Evolutionary conservation across 2,888 invertebrate genomes (phyloP).

Genomic region (Andrena trimmerana): DNA sequence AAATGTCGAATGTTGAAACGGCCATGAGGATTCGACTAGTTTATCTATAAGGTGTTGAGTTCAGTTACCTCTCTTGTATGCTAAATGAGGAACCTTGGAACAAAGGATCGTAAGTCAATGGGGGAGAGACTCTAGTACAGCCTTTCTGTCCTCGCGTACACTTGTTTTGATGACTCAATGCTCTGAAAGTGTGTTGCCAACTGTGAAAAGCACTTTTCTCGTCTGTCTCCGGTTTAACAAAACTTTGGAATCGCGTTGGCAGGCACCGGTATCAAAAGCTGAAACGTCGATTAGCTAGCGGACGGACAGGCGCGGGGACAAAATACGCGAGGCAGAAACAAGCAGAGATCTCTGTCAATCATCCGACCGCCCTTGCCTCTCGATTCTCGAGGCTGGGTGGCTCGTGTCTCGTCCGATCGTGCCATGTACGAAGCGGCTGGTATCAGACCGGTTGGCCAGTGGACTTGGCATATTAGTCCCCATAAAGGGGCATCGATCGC

Average conservation of each 20-base stretch:
- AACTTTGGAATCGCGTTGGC: neutral
- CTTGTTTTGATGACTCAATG: too few relatives aligned
- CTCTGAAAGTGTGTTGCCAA: too few relatives aligned
- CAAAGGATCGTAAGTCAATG: neutral
- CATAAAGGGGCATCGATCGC: constrained; percentile 69
- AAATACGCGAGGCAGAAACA: constrained; percentile 37
- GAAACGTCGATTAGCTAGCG: neutral
- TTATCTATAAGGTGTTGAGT: neutral
- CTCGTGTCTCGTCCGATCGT: constrained; percentile 35
- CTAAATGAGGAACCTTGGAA: too few relatives aligned
- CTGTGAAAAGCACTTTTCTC: too few relatives aligned
- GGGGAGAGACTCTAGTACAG: too few relatives aligned
- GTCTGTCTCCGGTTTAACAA: too few relatives aligned
- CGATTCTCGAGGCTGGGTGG: constrained; percentile 31
- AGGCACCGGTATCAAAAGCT: neutral
- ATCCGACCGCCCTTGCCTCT: constrained; percentile 47
- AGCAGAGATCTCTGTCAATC: constrained; percentile 62
- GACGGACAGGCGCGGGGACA: constrained; percentile 24
- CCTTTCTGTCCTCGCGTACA: too few relatives aligned
- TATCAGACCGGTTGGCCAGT: constrained; percentile 33
- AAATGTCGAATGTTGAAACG: neutral
- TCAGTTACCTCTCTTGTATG: neutral
- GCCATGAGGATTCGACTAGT: neutral
- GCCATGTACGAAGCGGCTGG: constrained; percentile 41
- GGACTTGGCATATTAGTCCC: constrained; percentile 68